These are phyloP conservation scores for Hyperopisus bebe DNA, from an alignment of 2,113 vertebrate species.

Conservation along the genomic window DNA sequence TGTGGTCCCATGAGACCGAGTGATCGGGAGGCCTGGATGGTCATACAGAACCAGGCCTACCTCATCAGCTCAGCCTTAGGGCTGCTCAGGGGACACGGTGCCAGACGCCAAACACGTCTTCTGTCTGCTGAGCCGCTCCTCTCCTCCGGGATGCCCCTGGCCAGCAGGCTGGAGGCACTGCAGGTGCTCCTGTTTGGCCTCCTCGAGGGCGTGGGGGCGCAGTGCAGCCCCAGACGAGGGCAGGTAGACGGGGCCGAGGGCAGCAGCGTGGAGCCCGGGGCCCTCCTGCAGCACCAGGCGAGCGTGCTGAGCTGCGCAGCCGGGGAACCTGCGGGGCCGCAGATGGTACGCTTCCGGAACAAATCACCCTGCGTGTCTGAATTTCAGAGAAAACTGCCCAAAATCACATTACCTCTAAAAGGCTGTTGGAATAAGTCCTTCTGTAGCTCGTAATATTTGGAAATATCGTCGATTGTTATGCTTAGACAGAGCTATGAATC, in stretches of 20 bases:
- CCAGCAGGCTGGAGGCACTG: constrained; percentile 71
- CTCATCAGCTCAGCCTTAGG: constrained; percentile 80
- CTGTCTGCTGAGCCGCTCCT: constrained; percentile 18
- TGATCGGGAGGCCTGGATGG: constrained; percentile 59
- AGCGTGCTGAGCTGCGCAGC: constrained; percentile 55
- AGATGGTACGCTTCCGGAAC: constrained; percentile 60
- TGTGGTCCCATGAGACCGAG: constrained; percentile 46
- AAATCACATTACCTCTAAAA: neutral
- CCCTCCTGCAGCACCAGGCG: constrained; percentile 52
- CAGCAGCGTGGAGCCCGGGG: constrained; percentile 58
- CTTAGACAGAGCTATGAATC: neutral
- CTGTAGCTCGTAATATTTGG: neutral
- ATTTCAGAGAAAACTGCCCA: constrained; percentile 45
- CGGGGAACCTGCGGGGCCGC: constrained; percentile 45
- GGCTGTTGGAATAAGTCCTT: neutral
- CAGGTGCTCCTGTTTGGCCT: constrained; percentile 76
- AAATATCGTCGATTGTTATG: neutral
- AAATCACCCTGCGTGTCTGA: constrained; percentile 45
- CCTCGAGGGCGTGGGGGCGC: constrained; percentile 71
- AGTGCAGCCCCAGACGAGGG: constrained; percentile 67
- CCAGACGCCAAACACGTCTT: constrained; percentile 49
- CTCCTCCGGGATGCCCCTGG: constrained; percentile 55
- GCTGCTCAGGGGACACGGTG: constrained; percentile 59
- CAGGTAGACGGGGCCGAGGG: constrained; percentile 61
- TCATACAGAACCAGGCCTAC: constrained; percentile 74